A percentile compares a stretch with the other conserved stretches of the same genome.
These are phyloP conservation scores for Mastomys natalensis DNA, from an alignment of 2,113 vertebrate genomes.

Conservation along the genomic window DNA sequence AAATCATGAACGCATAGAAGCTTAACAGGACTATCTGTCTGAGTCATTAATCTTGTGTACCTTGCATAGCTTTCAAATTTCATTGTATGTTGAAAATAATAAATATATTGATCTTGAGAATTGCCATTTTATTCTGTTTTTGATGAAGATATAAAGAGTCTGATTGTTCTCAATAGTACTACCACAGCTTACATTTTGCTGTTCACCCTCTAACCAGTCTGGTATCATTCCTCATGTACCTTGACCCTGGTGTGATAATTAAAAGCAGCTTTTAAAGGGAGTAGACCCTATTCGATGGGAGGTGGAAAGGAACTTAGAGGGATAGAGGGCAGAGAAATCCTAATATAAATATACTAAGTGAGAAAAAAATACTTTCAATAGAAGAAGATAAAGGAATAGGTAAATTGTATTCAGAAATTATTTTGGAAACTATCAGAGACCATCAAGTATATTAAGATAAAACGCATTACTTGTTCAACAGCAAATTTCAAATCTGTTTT, in stretches of 20 bases:
- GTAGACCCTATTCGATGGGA: not conserved
- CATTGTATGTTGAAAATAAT: not conserved
- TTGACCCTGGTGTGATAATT: not conserved
- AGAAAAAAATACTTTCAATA: not conserved
- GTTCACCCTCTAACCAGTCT: not conserved
- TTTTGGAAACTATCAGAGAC: not conserved
- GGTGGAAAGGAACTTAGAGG: not conserved
- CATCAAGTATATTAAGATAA: not conserved
- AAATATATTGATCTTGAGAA: not conserved
- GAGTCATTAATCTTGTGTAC: not conserved
- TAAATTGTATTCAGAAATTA: not conserved
- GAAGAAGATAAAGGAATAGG: not conserved
- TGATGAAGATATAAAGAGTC: not conserved
- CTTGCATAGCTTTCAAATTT: not conserved
- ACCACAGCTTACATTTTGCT: not conserved
- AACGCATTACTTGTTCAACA: not conserved
- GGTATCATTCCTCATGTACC: not conserved
- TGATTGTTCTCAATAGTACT: not conserved
- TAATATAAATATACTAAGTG: not conserved
- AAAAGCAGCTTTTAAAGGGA: not conserved
- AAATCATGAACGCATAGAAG: not conserved
- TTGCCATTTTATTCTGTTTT: not conserved
- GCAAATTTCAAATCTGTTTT: not conserved
- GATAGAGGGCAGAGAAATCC: accelerated
- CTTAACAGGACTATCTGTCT: not conserved